phyloP scores from a whole-genome alignment of 2,888 invertebrate species.

The Lottia gigantea region DNA sequence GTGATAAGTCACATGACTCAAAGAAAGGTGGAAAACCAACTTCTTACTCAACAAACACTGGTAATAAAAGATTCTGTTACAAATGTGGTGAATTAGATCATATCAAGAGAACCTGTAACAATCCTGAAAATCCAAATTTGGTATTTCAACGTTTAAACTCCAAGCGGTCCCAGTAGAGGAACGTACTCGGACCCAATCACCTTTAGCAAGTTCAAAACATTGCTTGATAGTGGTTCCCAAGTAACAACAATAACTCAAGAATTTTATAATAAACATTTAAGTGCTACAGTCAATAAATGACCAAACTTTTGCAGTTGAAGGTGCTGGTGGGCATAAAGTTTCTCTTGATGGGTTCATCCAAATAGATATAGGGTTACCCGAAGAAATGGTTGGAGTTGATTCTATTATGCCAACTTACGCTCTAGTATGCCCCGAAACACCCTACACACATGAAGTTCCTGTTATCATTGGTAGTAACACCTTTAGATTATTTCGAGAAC shows the following conservation, averaged over 20 bases:
- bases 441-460: constrained; percentile 8
- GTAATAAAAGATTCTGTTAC: too few relatives aligned
- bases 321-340: not conserved
- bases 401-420: not conserved
- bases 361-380: not conserved
- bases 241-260: not conserved
- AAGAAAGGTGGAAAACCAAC: too few relatives aligned
- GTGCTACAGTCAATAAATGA: not conserved
- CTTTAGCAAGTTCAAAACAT: not conserved
- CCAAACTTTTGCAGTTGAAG: not conserved
- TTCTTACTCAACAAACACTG: too few relatives aligned
- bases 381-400: not conserved
- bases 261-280: not conserved
- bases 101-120: too few relatives aligned
- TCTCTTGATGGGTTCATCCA: not conserved
- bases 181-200: too few relatives aligned
- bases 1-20: too few relatives aligned
- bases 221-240: not conserved
- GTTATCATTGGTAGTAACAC: constrained; percentile 17
- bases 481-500: too few relatives aligned
- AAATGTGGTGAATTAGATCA: too few relatives aligned
- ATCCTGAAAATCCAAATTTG: too few relatives aligned
- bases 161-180: too few relatives aligned
- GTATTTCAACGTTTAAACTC: too few relatives aligned
- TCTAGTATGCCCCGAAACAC: constrained; percentile 16